These are phyloP conservation scores for Mus spicilegus DNA, from an alignment of 2,113 vertebrate species.

Conservation along the genomic window DNA sequence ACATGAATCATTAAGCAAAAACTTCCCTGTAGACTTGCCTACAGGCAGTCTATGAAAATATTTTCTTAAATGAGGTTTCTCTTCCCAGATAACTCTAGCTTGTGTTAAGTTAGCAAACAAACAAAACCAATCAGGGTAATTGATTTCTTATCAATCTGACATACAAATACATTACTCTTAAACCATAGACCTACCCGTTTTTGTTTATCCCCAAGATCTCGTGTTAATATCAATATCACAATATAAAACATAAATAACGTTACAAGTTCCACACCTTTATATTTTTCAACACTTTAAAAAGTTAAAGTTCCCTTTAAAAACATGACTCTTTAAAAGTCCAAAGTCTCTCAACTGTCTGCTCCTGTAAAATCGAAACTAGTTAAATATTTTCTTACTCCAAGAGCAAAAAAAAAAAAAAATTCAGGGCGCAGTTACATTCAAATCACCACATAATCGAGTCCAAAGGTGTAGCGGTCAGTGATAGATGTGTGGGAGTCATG, in stretches of 20 bases:
- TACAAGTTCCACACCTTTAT: background rate
- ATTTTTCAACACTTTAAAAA: background rate
- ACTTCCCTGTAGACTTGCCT: background rate
- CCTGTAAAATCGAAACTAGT: background rate
- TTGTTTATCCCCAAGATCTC: background rate
- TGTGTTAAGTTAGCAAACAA: too few species aligned
- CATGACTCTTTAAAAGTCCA: background rate
- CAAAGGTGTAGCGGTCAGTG: background rate
- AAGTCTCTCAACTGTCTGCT: background rate
- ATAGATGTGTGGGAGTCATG: background rate
- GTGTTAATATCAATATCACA: background rate
- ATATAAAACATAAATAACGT: background rate
- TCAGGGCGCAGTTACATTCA: background rate
- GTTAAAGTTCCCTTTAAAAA: background rate
- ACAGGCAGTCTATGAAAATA: too few species aligned
- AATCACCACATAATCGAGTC: background rate
- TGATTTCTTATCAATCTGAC: background rate
- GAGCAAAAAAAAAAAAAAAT: background rate
- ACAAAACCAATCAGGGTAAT: background rate
- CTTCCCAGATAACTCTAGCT: background rate
- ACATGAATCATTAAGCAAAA: background rate
- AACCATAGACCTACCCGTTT: background rate
- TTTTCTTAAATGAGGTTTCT: background rate
- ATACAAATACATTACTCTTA: background rate
- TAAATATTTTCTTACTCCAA: background rate